Conservation (phyloP, 2,888 invertebrate genomes). For the Drosophila prolongata region DNA sequence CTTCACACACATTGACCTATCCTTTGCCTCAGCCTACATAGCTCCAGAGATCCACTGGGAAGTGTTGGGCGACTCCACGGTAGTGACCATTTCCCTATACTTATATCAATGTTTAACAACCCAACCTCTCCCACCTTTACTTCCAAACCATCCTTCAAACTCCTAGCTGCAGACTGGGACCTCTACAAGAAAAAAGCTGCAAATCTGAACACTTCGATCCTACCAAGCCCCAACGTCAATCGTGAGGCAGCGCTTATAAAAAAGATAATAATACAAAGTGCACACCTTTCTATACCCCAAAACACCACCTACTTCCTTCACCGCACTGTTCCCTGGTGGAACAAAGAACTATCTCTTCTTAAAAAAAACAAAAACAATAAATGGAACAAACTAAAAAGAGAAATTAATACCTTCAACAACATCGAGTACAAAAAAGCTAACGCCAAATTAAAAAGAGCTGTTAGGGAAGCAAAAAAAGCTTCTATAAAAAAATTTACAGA, state of each 20-base stretch:
- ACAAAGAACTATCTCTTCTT: neutral
- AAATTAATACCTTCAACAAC: neutral
- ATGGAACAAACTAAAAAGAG: neutral
- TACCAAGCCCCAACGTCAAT: neutral
- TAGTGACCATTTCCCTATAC: too few relatives aligned
- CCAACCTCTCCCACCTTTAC: too few relatives aligned
- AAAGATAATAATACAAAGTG: neutral
- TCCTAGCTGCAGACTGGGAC: too few relatives aligned
- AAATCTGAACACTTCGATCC: neutral
- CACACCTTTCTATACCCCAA: neutral
- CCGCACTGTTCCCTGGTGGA: neutral
- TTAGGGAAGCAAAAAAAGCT: neutral
- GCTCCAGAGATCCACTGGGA: too few relatives aligned
- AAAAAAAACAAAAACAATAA: neutral
- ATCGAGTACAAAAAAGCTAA: neutral
- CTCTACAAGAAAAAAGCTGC: too few relatives aligned
- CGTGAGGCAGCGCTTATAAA: neutral
- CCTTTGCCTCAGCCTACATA: too few relatives aligned
- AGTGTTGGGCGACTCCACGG: too few relatives aligned
- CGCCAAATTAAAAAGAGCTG: neutral
- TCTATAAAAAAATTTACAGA: neutral
- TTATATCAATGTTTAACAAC: too few relatives aligned
- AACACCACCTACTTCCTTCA: too few relatives aligned
- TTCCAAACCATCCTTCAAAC: too few relatives aligned
- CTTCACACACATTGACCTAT: too few relatives aligned